phyloP scores from a whole-genome alignment of 2,797 vertebrate species.

The Setipinna tenuifilis region DNA sequence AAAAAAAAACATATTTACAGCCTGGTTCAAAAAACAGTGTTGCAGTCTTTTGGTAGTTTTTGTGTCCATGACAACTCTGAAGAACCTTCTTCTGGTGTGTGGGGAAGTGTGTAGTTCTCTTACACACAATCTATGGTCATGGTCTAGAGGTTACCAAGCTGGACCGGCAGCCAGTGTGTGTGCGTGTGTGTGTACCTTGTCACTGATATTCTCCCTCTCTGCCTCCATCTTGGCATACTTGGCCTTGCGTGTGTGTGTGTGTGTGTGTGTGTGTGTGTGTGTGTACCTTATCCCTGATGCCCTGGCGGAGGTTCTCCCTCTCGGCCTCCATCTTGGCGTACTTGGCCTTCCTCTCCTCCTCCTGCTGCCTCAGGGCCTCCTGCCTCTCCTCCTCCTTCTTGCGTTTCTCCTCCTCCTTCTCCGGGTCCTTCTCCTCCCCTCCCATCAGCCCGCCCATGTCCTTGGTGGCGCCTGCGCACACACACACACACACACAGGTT shows the following conservation, averaged over 20 bases:
- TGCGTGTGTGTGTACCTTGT: conserved; percentile 82
- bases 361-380: conserved; percentile 94
- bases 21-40: too few species aligned
- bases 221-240: conserved; percentile 97
- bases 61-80: too few species aligned
- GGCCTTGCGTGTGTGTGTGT: conserved; percentile 69
- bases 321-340: conserved; percentile 97
- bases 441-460: conserved; percentile 99
- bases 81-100: too few species aligned
- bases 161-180: too few species aligned
- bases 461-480: conserved; percentile 90
- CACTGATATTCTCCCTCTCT: conserved; percentile 93
- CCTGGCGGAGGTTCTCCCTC: conserved; percentile 93
- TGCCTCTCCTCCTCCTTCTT: conserved; percentile 97
- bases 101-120: too few species aligned
- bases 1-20: too few species aligned
- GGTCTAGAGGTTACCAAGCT: too few species aligned
- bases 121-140: too few species aligned
- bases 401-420: conserved; percentile 91
- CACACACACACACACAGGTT: conserved; percentile 16
- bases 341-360: conserved; percentile 97
- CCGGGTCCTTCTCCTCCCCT: conserved; percentile 97
- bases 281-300: conserved; percentile 94
- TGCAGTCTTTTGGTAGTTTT: too few species aligned
- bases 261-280: conserved; percentile 24